Conservation (phyloP, 2,113 vertebrate species). For the Pollimyrus isidori region DNA sequence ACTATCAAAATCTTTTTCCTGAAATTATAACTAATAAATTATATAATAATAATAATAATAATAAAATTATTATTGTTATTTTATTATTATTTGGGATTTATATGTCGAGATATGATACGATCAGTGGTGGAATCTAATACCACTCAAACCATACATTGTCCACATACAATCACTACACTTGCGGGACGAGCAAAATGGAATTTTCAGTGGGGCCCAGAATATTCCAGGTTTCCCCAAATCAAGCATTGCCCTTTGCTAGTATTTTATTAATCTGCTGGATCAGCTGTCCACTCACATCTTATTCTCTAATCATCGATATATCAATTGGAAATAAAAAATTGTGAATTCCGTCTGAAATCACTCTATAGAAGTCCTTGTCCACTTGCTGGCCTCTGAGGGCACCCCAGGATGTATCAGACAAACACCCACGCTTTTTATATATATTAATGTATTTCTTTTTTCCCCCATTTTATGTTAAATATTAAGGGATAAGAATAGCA, state of each 20-base stretch:
- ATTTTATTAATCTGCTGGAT: neutral
- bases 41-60: too few species aligned
- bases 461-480: neutral
- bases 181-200: neutral
- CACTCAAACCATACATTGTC: neutral
- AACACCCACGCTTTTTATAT: neutral
- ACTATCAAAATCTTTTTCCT: neutral
- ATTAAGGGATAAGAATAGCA: neutral
- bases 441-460: neutral
- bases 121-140: neutral
- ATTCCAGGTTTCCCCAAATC: neutral
- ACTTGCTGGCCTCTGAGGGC: neutral
- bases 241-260: neutral
- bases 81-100: neutral
- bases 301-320: neutral
- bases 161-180: neutral
- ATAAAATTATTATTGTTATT: too few species aligned
- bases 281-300: neutral
- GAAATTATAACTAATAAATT: neutral
- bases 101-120: neutral
- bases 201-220: neutral
- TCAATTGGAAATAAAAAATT: neutral
- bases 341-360: neutral
- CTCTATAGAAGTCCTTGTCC: neutral
- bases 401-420: neutral